A percentile compares a stretch with the other conserved stretches of the same genome.
These are phyloP conservation scores for Argya squamiceps DNA, from an alignment of 2,797 vertebrate species.

Conservation along the genomic window DNA sequence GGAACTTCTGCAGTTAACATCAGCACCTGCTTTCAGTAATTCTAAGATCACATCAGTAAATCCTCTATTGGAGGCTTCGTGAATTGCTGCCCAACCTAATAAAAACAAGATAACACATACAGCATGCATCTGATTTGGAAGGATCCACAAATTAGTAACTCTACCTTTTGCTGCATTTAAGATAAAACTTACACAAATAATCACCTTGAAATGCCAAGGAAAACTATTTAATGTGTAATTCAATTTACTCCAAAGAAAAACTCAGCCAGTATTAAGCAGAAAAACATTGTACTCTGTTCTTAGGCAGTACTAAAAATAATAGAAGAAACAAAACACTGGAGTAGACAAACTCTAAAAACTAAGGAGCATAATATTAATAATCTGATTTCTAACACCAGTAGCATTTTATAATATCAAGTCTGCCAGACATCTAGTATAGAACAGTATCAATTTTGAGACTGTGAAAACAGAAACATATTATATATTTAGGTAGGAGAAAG, in stretches of 20 bases:
- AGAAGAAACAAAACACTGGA: not conserved
- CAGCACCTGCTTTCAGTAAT: slow-evolving; percentile 83
- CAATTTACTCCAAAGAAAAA: not conserved
- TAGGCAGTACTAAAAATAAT: not conserved
- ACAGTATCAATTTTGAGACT: not conserved
- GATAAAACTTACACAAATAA: not conserved
- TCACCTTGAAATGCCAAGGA: not conserved
- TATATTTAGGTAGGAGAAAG: not conserved
- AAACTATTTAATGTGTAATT: not conserved
- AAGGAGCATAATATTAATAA: not conserved
- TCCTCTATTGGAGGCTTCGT: slow-evolving; percentile 79
- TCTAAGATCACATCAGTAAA: slow-evolving; percentile 76
- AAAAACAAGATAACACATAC: not conserved
- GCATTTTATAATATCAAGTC: not conserved
- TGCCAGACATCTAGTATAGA: not conserved
- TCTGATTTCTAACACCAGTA: not conserved
- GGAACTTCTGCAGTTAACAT: slow-evolving; percentile 75
- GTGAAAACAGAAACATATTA: not conserved
- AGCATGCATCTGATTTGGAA: not conserved
- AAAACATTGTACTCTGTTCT: not conserved
- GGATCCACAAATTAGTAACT: not conserved
- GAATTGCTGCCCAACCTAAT: slow-evolving; percentile 87
- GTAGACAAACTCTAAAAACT: not conserved
- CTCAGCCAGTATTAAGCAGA: not conserved
- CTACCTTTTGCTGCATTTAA: not conserved